These are phyloP conservation scores for Hesperia comma DNA, from an alignment of 2,888 invertebrate genomes.

Conservation along the genomic window DNA sequence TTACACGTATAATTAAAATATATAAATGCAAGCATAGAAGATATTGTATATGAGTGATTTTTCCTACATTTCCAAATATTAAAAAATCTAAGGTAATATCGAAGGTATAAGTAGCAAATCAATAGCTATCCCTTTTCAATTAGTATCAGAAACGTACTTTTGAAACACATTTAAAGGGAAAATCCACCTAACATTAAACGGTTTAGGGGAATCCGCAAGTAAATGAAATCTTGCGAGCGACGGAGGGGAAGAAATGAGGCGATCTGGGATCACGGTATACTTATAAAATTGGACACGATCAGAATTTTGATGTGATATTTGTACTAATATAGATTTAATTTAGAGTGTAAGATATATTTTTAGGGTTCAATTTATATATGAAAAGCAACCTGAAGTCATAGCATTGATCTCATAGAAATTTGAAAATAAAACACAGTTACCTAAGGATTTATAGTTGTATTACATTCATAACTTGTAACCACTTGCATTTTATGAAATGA, in stretches of 20 bases:
- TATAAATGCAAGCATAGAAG: no score
- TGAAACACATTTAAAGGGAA: conserved; percentile 67
- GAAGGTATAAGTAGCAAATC: conserved; percentile 52
- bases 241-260: conserved; percentile 42
- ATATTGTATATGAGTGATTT: no score
- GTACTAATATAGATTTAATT: neutral
- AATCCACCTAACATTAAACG: conserved; percentile 72
- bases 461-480: no score
- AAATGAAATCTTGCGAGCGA: conserved; percentile 56
- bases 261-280: conserved; percentile 42
- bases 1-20: no score
- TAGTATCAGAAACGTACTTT: conserved; percentile 75
- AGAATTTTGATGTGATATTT: conserved; percentile 21
- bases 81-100: conserved; percentile 18
- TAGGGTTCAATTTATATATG: no score
- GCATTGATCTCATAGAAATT: no score
- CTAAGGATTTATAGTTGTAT: no score
- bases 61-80: no score
- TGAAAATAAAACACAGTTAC: no score
- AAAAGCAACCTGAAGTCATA: no score
- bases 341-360: neutral
- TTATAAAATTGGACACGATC: conserved; percentile 35
- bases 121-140: conserved; percentile 74
- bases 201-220: conserved; percentile 67
- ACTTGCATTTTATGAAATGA: no score